Base-by-base conservation (phyloP, 2,113 vertebrate species). In the Gila orcuttii region DNA sequence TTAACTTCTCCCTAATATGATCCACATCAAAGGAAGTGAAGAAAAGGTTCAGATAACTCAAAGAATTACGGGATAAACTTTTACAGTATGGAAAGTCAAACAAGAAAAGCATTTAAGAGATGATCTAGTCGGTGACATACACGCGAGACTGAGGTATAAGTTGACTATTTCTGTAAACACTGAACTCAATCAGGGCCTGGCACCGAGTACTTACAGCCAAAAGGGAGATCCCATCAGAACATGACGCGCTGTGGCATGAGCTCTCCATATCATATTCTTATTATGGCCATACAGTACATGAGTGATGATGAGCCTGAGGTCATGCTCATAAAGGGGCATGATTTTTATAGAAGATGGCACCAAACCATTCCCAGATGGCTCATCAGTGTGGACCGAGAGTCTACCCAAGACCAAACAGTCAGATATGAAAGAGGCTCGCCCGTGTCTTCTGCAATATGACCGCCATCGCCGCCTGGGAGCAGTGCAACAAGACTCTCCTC, bases 201-300 rank as follows among this genome's bases (percentile, higher is more conserved):
- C 79, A 73, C 50, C 2, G 33, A 73, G 50, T 57, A 42, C 52
- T 75, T 62, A 83, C 64, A 45, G 82, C 47, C 50, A 23, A 71
- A 8, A 74, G 66, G 79, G 50, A 76, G 28, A 73, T 75, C 57
- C 45, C 55, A 62, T 82, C 73, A 71, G 81, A 55, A 84, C 15
- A 47, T 23, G 23, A 55, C 6, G 23, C 17, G 0, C n/a, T 68
- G 60, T 33, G 66, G 57, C 79, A 76, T 89, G 85, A 73, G 69
- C 77, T 83, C 90, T 82, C 91, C 89, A 89, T 90, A 90, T 83
- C 85, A 89, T 89, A 91, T 93, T 91, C 88, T 88, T 90, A 89
- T 92, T 91, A 92, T 90, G 92, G 87, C 88, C 89, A 79, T 74
- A 89, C 88, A 66, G 85, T 85, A 75, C 33, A 79, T 80, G 79